Percentiles rank a stretch among this genome's conserved stretches.
These are phyloP conservation scores for Drosophila quasianomalipes DNA, from an alignment of 2,888 invertebrate species.

Conservation along the genomic window DNA sequence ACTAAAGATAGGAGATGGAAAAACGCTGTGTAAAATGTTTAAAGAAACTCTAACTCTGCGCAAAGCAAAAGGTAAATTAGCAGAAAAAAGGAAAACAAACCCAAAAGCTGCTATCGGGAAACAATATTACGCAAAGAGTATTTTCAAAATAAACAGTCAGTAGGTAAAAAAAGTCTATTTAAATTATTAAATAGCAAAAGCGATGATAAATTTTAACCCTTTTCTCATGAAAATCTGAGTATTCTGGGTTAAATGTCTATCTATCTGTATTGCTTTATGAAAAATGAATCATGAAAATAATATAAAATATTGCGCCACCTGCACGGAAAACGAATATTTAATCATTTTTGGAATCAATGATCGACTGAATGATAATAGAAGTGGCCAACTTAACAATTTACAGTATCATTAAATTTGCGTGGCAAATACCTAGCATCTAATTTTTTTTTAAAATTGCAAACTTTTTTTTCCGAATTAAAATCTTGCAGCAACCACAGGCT, in stretches of 20 bases:
- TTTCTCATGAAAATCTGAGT: slow-evolving; percentile 40
- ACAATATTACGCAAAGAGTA: slow-evolving; percentile 66
- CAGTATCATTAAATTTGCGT: slow-evolving; percentile 28
- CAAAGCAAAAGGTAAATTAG: slow-evolving; percentile 63
- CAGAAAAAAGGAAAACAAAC: slow-evolving; percentile 55
- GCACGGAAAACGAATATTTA: slow-evolving; percentile 60
- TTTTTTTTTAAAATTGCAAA: background rate
- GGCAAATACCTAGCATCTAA: background rate
- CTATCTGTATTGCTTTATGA: too few species aligned
- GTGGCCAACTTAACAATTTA: too few species aligned
- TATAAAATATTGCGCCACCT: slow-evolving; percentile 39
- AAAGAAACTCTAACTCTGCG: slow-evolving; percentile 74
- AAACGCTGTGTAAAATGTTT: slow-evolving; percentile 51
- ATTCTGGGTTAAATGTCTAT: too few species aligned
- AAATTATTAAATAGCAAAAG: slow-evolving; percentile 76
- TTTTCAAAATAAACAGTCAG: slow-evolving; percentile 76
- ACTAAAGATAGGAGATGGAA: slow-evolving; percentile 45
- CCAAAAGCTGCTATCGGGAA: slow-evolving; percentile 74
- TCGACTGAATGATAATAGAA: background rate
- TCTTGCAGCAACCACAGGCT: too few species aligned
- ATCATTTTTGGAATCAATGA: slow-evolving; percentile 51
- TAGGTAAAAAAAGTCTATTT: slow-evolving; percentile 73
- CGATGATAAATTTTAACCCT: slow-evolving; percentile 51
- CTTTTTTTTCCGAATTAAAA: background rate
- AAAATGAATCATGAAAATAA: slow-evolving; percentile 15